A percentile compares a stretch with the other conserved stretches of the same genome.
Evolutionary conservation across 2,113 vertebrate species (phyloP).

Genomic region (Sceloporus tristichus): DNA sequence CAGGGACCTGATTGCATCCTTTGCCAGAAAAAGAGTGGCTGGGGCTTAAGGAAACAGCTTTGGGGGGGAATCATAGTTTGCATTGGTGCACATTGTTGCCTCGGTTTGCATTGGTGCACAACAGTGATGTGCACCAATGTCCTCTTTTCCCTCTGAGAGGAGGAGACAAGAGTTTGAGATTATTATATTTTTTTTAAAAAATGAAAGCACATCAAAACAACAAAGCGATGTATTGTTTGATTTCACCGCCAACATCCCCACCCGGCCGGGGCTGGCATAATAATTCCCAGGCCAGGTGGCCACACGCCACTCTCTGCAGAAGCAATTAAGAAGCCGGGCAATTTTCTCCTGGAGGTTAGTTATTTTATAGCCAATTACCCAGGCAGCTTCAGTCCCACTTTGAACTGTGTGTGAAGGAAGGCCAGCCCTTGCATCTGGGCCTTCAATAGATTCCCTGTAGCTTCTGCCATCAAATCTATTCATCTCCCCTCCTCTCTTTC

Average conservation of each 20-base stretch:
- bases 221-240: constrained; percentile 58
- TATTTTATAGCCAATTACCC: constrained; percentile 87
- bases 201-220: constrained; percentile 38
- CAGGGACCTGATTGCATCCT: too few relatives aligned
- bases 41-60: too few relatives aligned
- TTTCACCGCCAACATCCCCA: constrained; percentile 63
- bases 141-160: neutral
- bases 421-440: constrained; percentile 83
- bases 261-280: constrained; percentile 46
- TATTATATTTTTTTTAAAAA: too few relatives aligned
- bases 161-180: neutral
- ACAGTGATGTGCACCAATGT: too few relatives aligned
- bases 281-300: constrained; percentile 55
- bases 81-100: too few relatives aligned
- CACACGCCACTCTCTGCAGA: constrained; percentile 61
- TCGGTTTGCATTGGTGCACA: too few relatives aligned
- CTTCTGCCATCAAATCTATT: constrained; percentile 83
- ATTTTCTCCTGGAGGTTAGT: constrained; percentile 84
- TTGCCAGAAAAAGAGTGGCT: too few relatives aligned
- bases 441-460: constrained; percentile 86
- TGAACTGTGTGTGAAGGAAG: constrained; percentile 82
- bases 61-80: too few relatives aligned
- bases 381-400: constrained; percentile 81
- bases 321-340: constrained; percentile 80
- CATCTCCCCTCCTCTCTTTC: constrained; percentile 76